Base-by-base conservation (phyloP, 2,113 vertebrate genomes). In the Chionomys nivalis region DNA sequence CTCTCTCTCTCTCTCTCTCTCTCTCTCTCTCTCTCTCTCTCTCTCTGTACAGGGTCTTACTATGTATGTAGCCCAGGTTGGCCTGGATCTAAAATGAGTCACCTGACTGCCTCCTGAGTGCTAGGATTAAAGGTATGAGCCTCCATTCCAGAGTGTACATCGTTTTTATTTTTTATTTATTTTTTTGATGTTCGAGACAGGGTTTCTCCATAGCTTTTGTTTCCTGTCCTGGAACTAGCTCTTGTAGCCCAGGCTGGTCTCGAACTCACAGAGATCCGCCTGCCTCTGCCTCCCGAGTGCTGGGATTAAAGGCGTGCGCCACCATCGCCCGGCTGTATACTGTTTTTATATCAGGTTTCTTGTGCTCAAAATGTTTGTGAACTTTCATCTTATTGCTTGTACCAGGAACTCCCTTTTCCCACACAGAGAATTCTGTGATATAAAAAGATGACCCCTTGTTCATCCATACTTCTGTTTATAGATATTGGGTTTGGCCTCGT, bases 381-480 rank as follows among this genome's bases (percentile, higher is more conserved):
- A 39, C 26, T 70, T 82, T 90, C 4, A 76, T 44, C 16, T 82
- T 76, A 58, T 19, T 86, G 49, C 65, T 19, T 81, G 12, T 44
- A 72, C 91, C 66, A 65, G 33, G 66, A 73, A 79, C 68, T 82
- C 13, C n/a, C 68, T 93, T 93, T 89, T 93, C 90, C n/a, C 87
- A 61, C n/a, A 44, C 36, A 76, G 58, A 87, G 36, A 86, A 26
- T 61, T 88, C 19, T 8, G 16, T 42, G 88, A 24, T 77, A 36
- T 82, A 77, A 76, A 33, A 49, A 70, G 77, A 70, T 24, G 44
- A 78, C 8, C 63, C n/a, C 42, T 19, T 44, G 61, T 44, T 31
- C 39, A 7, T 63, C 44, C 9, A 8, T 94, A 65, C 77, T 89
- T 36, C 26, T 77, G 16, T 72, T 89, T 65, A 24, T 78, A 79